Percentiles rank a stretch among this genome's conserved stretches.
Evolutionary conservation across 2,797 vertebrate genomes (phyloP).

Genomic region (Phrynocephalus forsythii): DNA sequence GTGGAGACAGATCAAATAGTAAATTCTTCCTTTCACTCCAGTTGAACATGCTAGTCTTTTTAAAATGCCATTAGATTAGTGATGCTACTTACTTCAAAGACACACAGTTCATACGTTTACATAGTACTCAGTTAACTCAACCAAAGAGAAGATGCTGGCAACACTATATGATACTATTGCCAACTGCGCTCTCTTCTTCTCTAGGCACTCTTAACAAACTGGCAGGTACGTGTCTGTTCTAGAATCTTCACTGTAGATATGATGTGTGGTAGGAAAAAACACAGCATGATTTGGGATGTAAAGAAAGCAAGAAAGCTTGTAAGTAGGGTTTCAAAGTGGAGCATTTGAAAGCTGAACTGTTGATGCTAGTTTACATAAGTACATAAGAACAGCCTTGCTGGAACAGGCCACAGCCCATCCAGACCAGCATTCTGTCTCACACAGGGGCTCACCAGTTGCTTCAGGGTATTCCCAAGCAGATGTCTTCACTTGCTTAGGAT

Average conservation of each 20-base stretch:
- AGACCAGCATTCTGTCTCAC: too few relatives aligned
- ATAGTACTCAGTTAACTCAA: slow-evolving; percentile 8
- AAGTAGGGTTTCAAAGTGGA: slow-evolving; percentile 19
- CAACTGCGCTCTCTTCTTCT: slow-evolving; percentile 1
- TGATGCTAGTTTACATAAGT: neutral
- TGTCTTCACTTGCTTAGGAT: too few relatives aligned
- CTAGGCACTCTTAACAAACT: slow-evolving; percentile 24
- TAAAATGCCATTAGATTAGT: neutral
- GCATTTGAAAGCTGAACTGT: slow-evolving; percentile 14
- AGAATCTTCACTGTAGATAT: neutral
- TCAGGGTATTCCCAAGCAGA: too few relatives aligned
- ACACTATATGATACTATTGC: neutral
- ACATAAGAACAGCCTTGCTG: too few relatives aligned
- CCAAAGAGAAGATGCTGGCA: slow-evolving; percentile 27
- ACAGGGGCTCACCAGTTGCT: too few relatives aligned
- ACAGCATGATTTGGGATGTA: slow-evolving; percentile 23
- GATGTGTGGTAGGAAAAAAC: neutral
- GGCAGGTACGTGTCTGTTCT: slow-evolving; percentile 24
- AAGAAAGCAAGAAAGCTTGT: slow-evolving; percentile 4
- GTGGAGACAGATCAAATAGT: neutral
- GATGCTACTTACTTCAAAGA: slow-evolving; percentile 8
- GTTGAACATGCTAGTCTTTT: slow-evolving; percentile 9
- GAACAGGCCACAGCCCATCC: too few relatives aligned
- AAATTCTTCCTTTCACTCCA: neutral
- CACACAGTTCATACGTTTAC: slow-evolving; percentile 32